Percentiles rank a stretch among this genome's conserved stretches.
These are phyloP conservation scores for Molossus molossus DNA, from an alignment of 2,797 vertebrate genomes.

Conservation along the genomic window DNA sequence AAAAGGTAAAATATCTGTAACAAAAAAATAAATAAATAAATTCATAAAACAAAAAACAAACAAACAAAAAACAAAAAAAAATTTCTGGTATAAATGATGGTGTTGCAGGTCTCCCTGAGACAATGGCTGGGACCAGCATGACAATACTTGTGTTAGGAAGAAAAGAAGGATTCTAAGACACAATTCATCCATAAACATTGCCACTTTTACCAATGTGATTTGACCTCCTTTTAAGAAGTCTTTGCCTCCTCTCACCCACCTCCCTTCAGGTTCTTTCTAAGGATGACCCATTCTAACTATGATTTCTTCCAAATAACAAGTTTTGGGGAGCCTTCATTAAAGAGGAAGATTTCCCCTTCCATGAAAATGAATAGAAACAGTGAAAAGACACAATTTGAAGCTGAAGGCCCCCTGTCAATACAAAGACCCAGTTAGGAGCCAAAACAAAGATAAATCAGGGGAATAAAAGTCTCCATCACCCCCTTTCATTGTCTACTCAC, in stretches of 20 bases:
- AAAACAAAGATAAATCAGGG: conserved; percentile 83
- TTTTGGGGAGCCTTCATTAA: conserved; percentile 79
- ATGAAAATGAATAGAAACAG: conserved; percentile 78
- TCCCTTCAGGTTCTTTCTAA: conserved; percentile 72
- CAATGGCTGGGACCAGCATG: background rate
- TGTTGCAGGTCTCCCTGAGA: background rate
- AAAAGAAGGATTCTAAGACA: conserved; percentile 32
- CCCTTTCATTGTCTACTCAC: conserved; percentile 5
- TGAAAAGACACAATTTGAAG: conserved; percentile 79
- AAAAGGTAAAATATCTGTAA: too few relatives aligned
- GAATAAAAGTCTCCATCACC: conserved; percentile 46
- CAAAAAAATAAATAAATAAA: too few relatives aligned
- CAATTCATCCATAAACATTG: background rate
- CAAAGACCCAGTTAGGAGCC: conserved; percentile 84
- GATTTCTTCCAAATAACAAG: conserved; percentile 77
- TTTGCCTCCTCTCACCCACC: background rate
- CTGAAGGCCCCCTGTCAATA: conserved; percentile 79
- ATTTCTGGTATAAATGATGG: background rate
- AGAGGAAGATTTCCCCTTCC: conserved; percentile 79
- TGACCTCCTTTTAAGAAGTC: conserved; percentile 75
- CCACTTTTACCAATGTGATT: background rate
- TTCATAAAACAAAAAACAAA: too few relatives aligned
- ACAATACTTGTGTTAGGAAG: background rate
- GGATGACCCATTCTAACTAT: conserved; percentile 82
- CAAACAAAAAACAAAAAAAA: background rate